A percentile compares a stretch with the other conserved stretches of the same genome.
Evolutionary conservation across 2,113 vertebrate species (phyloP).

Genomic region (Bombycilla garrulus): DNA sequence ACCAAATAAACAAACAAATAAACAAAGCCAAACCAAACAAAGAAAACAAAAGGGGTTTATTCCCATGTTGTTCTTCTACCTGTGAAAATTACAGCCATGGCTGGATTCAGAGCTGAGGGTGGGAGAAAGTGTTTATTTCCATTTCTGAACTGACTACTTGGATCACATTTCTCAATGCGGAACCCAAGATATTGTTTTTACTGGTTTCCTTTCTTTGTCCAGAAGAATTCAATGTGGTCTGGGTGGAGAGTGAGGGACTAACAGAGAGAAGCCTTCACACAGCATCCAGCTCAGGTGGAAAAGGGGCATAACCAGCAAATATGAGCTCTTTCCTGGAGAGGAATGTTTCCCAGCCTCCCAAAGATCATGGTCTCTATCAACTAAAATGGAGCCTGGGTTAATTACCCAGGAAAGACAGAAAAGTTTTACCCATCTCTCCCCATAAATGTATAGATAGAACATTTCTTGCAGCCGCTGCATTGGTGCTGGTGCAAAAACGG

Average conservation of each 20-base stretch:
- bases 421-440: not conserved
- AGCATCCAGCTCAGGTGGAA: not conserved
- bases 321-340: not conserved
- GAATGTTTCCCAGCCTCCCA: not conserved
- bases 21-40: too few species aligned
- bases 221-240: not conserved
- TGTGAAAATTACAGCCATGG: not conserved
- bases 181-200: not conserved
- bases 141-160: not conserved
- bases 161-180: not conserved
- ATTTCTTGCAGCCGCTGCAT: not conserved
- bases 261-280: not conserved
- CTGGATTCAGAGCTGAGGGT: not conserved
- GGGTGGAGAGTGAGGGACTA: not conserved
- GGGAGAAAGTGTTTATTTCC: not conserved
- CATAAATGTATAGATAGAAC: not conserved
- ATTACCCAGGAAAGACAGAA: not conserved
- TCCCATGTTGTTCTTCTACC: not conserved
- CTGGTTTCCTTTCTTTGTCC: not conserved
- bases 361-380: not conserved
- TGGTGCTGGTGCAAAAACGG: not conserved
- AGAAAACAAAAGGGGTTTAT: rapidly evolving
- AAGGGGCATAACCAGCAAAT: not conserved
- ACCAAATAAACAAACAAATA: too few species aligned
- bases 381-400: not conserved